Percentiles rank a stretch among this genome's conserved stretches.
Evolutionary conservation across 2,888 invertebrate genomes (phyloP).

Genomic region (Ischnus inquisitorius): DNA sequence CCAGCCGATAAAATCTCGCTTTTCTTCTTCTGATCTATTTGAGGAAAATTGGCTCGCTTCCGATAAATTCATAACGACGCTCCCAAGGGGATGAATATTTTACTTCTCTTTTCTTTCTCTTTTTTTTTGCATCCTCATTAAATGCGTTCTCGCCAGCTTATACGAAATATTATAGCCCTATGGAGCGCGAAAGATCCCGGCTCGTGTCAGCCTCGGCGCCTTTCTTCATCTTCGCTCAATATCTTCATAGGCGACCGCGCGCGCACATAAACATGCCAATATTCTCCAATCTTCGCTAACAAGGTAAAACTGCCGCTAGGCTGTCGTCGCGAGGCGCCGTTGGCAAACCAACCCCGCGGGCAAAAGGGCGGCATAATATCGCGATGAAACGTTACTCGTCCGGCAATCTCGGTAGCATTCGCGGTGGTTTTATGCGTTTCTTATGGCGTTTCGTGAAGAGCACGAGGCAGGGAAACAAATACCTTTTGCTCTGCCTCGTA

Average conservation of each 20-base stretch:
- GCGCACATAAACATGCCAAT: slow-evolving; percentile 75
- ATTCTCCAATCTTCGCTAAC: slow-evolving; percentile 78
- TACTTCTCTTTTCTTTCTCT: too few relatives aligned
- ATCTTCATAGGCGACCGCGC: slow-evolving; percentile 50
- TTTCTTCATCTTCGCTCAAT: slow-evolving; percentile 28
- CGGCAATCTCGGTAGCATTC: slow-evolving; percentile 56
- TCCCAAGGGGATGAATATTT: slow-evolving; percentile 3
- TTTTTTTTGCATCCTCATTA: slow-evolving; percentile 10
- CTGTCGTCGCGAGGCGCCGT: slow-evolving; percentile 31
- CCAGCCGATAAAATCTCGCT: slow-evolving; percentile 19
- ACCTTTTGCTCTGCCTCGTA: too few relatives aligned
- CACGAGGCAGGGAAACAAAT: not conserved
- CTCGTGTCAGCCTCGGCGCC: not conserved
- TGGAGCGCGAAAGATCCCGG: not conserved
- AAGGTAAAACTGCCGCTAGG: slow-evolving; percentile 73
- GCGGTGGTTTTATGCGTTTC: not conserved
- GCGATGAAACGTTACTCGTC: slow-evolving; percentile 67
- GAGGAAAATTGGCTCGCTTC: slow-evolving; percentile 35
- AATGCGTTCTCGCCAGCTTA: slow-evolving; percentile 10
- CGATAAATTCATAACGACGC: slow-evolving; percentile 44
- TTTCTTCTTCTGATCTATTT: slow-evolving; percentile 27
- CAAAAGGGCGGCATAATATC: slow-evolving; percentile 61
- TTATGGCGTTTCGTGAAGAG: not conserved
- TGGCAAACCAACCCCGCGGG: slow-evolving; percentile 4
- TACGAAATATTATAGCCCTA: slow-evolving; percentile 1